Conservation (phyloP, 1,140 invertebrate genomes). For the Drosophila funebris region DNA sequence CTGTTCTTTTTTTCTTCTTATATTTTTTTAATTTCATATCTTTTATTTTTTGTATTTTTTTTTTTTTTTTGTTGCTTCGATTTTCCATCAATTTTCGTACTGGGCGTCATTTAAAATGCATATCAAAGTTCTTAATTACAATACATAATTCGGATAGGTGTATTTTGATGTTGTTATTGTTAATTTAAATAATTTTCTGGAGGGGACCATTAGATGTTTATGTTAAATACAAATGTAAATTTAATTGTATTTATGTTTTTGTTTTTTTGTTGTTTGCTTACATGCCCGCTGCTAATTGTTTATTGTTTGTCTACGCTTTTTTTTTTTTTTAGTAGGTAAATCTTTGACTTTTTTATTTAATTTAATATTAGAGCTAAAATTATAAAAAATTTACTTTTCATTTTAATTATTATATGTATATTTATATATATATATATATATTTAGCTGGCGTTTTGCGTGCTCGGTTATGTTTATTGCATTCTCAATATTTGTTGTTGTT, state of each 20-base stretch:
- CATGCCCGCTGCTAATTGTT: conserved; percentile 35
- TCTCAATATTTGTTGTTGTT: conserved; percentile 12
- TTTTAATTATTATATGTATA: conserved; percentile 9
- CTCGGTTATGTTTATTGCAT: conserved; percentile 22
- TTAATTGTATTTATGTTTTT: conserved; percentile 9
- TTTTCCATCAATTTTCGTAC: conserved; percentile 37
- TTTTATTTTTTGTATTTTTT: not conserved
- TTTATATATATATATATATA: conserved; percentile 21
- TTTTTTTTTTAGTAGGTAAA: conserved; percentile 30
- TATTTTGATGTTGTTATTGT: conserved; percentile 16
- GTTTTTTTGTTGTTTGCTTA: conserved; percentile 2
- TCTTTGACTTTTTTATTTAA: conserved; percentile 40
- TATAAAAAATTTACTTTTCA: conserved; percentile 27
- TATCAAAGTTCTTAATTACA: conserved; percentile 73
- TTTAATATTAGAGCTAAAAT: conserved; percentile 38
- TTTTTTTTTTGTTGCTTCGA: conserved; percentile 24
- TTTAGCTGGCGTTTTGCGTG: conserved; percentile 31
- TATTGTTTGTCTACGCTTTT: conserved; percentile 32
- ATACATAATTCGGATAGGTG: conserved; percentile 31
- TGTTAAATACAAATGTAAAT: conserved; percentile 41
- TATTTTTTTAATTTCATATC: conserved; percentile 25
- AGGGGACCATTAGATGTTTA: conserved; percentile 39
- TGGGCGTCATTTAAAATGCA: conserved; percentile 76
- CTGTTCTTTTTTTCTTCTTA: conserved; percentile 43
- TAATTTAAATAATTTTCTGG: conserved; percentile 42